Evolutionary conservation across 2,888 invertebrate genomes (phyloP).

Genomic region (Argyra leucocephala): DNA sequence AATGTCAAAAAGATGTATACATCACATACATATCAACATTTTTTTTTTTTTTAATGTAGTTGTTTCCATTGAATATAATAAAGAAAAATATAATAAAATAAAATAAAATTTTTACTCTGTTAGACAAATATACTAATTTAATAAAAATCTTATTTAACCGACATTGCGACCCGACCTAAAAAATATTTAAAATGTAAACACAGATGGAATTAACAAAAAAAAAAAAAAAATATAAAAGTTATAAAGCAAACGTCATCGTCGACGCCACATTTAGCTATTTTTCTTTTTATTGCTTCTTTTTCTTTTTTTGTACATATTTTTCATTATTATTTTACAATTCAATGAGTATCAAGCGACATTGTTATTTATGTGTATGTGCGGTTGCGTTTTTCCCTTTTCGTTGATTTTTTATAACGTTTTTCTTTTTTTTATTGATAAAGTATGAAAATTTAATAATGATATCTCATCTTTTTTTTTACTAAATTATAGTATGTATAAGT

Average conservation of each 20-base stretch:
- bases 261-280: neutral
- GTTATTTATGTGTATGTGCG: neutral
- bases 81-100: too few species aligned
- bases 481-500: neutral
- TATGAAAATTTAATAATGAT: too few species aligned
- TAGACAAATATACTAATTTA: slow-evolving; percentile 1
- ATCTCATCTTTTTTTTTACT: neutral
- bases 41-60: neutral
- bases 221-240: neutral
- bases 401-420: neutral
- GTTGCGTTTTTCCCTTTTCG: too few species aligned
- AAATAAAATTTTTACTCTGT: too few species aligned
- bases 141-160: neutral
- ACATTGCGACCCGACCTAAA: neutral
- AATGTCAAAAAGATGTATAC: too few species aligned
- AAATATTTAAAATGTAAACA: slow-evolving; percentile 1
- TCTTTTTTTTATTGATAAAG: too few species aligned
- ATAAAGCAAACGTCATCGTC: neutral
- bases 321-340: neutral
- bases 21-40: too few species aligned
- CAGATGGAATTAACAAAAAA: neutral
- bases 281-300: neutral
- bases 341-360: neutral
- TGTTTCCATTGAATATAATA: neutral
- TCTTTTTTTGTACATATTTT: neutral